Conservation (phyloP, 2,113 vertebrate species). For the Castor canadensis region DNA sequence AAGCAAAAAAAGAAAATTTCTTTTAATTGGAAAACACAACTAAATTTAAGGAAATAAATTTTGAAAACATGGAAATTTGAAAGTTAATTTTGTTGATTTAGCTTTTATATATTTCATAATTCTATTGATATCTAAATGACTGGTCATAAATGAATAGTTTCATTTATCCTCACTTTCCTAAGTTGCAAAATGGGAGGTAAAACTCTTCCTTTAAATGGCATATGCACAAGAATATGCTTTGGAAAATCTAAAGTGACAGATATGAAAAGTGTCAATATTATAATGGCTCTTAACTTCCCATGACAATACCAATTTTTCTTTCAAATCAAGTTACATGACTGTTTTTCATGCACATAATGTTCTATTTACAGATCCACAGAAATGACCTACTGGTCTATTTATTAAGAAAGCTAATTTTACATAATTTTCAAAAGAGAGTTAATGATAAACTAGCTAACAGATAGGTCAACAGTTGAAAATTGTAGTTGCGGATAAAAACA, state of each 20-base stretch:
- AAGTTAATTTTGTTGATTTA: neutral
- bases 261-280: neutral
- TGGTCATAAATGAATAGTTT: neutral
- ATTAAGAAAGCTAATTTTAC: neutral
- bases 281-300: neutral
- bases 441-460: neutral
- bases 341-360: too few relatives aligned
- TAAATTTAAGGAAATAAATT: neutral
- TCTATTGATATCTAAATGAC: neutral
- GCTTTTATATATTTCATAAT: neutral
- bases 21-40: neutral
- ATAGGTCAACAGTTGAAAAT: neutral
- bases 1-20: neutral
- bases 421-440: neutral
- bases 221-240: neutral
- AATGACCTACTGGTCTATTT: neutral
- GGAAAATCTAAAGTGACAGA: neutral
- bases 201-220: neutral
- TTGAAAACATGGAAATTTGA: neutral
- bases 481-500: neutral
- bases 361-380: neutral
- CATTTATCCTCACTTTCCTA: neutral
- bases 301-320: neutral
- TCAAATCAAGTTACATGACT: neutral
- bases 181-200: neutral